Evolutionary conservation across 1,140 invertebrate genomes (phyloP), one percentile per base, ranked within the genome.

Genomic region (Colletes gigas): DNA sequence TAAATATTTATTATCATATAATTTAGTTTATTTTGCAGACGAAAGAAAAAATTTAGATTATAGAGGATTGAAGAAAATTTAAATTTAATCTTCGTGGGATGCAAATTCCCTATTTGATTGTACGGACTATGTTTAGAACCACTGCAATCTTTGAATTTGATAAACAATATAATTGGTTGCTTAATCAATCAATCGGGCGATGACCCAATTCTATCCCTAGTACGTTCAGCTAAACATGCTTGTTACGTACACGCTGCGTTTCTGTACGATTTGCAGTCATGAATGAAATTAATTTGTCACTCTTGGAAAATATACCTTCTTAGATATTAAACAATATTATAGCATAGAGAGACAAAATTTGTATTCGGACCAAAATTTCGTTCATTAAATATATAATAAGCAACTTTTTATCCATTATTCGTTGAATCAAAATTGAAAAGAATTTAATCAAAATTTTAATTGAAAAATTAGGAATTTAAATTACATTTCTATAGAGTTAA

Each of bases 131-230:
- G 47, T n/a, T 21, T 60, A 52, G 30, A 74, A n/a, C 3, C 63
- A 21, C 21, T 14, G 21, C 52, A 59, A 75, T 76, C 72, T 65
- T 75, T 50, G 65, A 75, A 68, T 76, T 67, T 63, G 65, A 67
- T 55, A 76, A 76, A 82, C 55, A 71, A 59, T 69, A 68, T 79
- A 79, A 83, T 79, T 67, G 72, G 47, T 79, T 79, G 63, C 19
- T 79, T 74, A 47, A 62, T 79, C 69, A 21, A 74, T 79, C 70
- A 83, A 73, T 57, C 54, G 81, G 39, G 6, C 70, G 65, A 74
- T 62, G 81, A 83, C 81, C 81, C 52, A 62, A 69, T 83, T 80
- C 81, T 74, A 55, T 68, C 68, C 55, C 50, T 54, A 54, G 39
- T 44, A 54, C 54, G 52, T 74, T 73, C 78, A 57, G 9, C 41